These are phyloP conservation scores for Spisula subtruncata DNA, from an alignment of 2,888 invertebrate species.

Conservation along the genomic window DNA sequence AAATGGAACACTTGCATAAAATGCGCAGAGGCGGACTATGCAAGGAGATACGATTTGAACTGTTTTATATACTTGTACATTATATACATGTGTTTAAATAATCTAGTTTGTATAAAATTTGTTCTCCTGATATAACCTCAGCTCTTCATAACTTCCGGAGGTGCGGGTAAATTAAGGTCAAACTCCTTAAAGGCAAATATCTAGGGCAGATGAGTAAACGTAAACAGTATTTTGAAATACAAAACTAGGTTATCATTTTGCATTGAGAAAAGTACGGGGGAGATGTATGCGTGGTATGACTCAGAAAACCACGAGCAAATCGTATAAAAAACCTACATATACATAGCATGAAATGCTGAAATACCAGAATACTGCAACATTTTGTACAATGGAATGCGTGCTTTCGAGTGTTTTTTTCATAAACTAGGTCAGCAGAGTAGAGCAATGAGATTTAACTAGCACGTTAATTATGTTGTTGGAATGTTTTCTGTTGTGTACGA, in stretches of 20 bases:
- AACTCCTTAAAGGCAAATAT: constrained; percentile 4
- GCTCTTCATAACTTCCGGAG: constrained; percentile 27
- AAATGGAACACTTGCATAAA: too few species aligned
- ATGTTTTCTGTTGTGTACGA: constrained; percentile 26
- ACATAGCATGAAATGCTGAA: background rate
- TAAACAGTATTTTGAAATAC: constrained; percentile 29
- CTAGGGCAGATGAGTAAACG: constrained; percentile 24
- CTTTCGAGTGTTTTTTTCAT: background rate
- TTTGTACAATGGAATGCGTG: background rate
- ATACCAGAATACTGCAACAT: background rate
- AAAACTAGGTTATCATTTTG: constrained; percentile 42
- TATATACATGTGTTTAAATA: background rate
- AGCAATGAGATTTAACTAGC: background rate
- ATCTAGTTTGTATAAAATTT: background rate
- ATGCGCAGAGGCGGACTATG: too few species aligned
- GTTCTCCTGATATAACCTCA: constrained; percentile 30
- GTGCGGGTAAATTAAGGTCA: constrained; percentile 26
- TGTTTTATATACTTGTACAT: too few species aligned
- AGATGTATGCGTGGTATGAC: background rate
- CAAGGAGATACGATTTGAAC: too few species aligned
- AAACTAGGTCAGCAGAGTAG: constrained; percentile 36
- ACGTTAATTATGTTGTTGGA: constrained; percentile 40
- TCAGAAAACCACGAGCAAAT: background rate
- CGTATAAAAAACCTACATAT: background rate
- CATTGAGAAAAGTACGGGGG: background rate